These are phyloP conservation scores for Tyria jacobaeae DNA, from an alignment of 2,888 invertebrate genomes.

Conservation along the genomic window DNA sequence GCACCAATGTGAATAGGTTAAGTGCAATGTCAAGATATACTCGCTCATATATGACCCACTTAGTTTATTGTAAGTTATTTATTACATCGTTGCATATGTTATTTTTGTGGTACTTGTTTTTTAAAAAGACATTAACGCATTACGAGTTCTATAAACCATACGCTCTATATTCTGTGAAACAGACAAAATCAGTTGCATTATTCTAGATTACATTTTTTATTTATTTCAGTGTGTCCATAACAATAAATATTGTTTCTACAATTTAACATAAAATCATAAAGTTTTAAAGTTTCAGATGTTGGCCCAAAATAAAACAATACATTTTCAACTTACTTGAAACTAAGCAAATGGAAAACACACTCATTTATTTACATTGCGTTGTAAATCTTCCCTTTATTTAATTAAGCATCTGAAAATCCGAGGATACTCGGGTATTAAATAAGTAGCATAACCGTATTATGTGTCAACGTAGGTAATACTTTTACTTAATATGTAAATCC, in stretches of 20 bases:
- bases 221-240: not conserved
- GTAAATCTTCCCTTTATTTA: conserved; percentile 1
- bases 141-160: conserved; percentile 4
- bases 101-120: conserved; percentile 2
- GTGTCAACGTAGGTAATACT: no score
- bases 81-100: not conserved
- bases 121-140: not conserved
- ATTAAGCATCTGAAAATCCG: not conserved
- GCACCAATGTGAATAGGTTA: conserved; percentile 32
- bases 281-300: no score
- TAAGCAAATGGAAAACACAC: no score
- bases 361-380: no score
- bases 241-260: no score
- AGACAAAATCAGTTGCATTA: not conserved
- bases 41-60: conserved; percentile 2
- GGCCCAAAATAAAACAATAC: no score
- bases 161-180: not conserved
- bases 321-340: no score
- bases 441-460: not conserved
- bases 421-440: not conserved
- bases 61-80: conserved; percentile 10
- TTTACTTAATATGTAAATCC: no score
- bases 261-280: no score
- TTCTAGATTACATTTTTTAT: not conserved
- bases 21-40: conserved; percentile 34